A percentile compares a stretch with the other conserved stretches of the same genome.
phyloP scores from a whole-genome alignment of 2,113 vertebrate genomes.

The Fulmarus glacialis region DNA sequence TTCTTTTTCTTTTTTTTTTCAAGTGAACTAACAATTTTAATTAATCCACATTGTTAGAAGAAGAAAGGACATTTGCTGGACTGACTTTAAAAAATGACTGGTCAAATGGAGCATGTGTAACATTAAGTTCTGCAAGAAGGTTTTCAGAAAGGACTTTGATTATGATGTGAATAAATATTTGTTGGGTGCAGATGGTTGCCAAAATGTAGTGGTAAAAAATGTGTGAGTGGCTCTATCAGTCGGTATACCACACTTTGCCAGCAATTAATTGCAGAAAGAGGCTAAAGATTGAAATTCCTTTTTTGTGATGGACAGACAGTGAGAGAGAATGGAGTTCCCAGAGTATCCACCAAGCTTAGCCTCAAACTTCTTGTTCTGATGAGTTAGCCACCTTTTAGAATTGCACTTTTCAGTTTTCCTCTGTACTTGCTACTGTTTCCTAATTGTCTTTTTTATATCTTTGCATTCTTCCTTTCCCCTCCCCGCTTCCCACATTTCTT shows the following conservation, averaged over 20 bases:
- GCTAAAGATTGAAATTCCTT: not conserved
- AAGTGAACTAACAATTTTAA: not conserved
- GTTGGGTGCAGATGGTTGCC: not conserved
- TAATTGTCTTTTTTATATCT: not conserved
- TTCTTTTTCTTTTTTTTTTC: too few relatives aligned
- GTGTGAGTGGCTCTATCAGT: not conserved
- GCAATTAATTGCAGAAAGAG: not conserved
- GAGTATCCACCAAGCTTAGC: rapidly evolving
- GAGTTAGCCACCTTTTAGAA: not conserved
- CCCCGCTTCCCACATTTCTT: not conserved
- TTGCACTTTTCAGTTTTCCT: not conserved
- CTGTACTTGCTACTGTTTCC: not conserved
- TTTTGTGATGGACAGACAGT: not conserved
- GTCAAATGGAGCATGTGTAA: not conserved
- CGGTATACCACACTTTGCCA: not conserved
- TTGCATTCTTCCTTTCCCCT: not conserved
- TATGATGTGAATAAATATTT: not conserved
- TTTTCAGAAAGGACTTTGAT: not conserved
- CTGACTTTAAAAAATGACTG: not conserved
- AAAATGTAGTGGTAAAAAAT: not conserved
- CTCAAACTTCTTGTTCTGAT: not conserved
- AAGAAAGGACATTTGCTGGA: not conserved
- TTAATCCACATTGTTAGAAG: not conserved
- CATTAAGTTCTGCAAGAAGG: not conserved
- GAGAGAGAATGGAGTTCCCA: not conserved